Conservation (phyloP, 2,113 vertebrate species). For the Anoura caudifer region DNA sequence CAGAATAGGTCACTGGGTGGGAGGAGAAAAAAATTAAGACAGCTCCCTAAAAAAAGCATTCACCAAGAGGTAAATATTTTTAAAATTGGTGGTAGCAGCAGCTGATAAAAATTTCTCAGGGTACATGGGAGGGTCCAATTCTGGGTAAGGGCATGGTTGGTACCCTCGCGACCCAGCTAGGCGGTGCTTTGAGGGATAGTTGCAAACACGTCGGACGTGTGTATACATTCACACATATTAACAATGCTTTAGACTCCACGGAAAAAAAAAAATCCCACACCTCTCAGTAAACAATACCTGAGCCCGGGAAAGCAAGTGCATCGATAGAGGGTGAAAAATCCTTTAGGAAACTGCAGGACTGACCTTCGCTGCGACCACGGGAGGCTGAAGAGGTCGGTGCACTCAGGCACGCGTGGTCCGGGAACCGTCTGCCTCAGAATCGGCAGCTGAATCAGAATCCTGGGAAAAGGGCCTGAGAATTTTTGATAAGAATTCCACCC, state of each 20-base stretch:
- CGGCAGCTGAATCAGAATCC: background rate
- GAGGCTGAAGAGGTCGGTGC: background rate
- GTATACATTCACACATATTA: background rate
- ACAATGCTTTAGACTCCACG: background rate
- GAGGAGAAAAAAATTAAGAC: background rate
- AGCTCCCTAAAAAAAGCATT: background rate
- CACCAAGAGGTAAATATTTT: background rate
- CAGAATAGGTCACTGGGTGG: background rate
- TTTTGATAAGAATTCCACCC: background rate
- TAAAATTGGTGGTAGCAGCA: background rate
- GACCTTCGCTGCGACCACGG: fast-evolving
- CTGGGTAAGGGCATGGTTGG: background rate
- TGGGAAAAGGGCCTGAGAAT: background rate
- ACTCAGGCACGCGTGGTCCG: background rate
- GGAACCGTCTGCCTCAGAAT: fast-evolving
- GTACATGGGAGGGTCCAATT: background rate
- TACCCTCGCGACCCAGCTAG: fast-evolving
- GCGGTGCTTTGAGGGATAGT: background rate
- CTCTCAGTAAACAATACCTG: background rate
- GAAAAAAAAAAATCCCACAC: background rate
- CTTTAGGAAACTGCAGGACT: background rate
- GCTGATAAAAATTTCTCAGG: background rate
- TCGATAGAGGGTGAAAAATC: fast-evolving
- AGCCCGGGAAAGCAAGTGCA: background rate
- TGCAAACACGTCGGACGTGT: background rate